A percentile compares a stretch with the other conserved stretches of the same genome.
phyloP scores from a whole-genome alignment of 1,140 invertebrate genomes.

The Manduca sexta region DNA sequence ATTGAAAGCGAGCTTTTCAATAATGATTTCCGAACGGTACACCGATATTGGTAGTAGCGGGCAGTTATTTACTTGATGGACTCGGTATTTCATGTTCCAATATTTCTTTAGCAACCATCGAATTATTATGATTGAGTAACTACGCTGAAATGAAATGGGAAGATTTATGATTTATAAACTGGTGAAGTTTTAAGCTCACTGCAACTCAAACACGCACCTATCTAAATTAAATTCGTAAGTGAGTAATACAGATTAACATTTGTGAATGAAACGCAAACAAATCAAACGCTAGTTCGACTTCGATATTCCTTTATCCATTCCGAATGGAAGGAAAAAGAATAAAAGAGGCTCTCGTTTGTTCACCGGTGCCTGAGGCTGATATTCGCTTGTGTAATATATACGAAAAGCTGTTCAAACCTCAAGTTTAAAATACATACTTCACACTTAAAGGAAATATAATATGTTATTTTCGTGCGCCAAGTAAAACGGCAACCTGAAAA shows the following conservation, averaged over 20 bases:
- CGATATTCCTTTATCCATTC: slow-evolving; percentile 34
- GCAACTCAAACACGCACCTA: too few species aligned
- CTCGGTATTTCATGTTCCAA: too few species aligned
- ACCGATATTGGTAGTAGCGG: too few species aligned
- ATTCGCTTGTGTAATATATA: slow-evolving; percentile 10
- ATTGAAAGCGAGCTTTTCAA: slow-evolving; percentile 32
- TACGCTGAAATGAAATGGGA: too few species aligned
- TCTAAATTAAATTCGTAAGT: too few species aligned
- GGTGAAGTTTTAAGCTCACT: too few species aligned
- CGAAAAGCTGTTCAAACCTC: slow-evolving; percentile 11
- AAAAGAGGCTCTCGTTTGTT: slow-evolving; percentile 23
- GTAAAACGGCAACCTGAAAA: not conserved
- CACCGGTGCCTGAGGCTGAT: slow-evolving; percentile 5
- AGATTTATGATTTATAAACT: too few species aligned
- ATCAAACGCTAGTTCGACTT: slow-evolving; percentile 27
- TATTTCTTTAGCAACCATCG: too few species aligned
- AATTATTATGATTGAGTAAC: too few species aligned
- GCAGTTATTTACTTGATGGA: too few species aligned
- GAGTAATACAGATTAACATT: slow-evolving; percentile 29
- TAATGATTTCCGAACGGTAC: slow-evolving; percentile 18
- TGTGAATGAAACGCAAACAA: slow-evolving; percentile 32
- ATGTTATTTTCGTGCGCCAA: not conserved
- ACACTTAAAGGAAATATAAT: not conserved
- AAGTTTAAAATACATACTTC: not conserved
- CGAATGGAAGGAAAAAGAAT: slow-evolving; percentile 17